Percentiles rank a stretch among this genome's conserved stretches.
Evolutionary conservation across 1,140 invertebrate species (phyloP).

Genomic region (Neodiprion pinetum): DNA sequence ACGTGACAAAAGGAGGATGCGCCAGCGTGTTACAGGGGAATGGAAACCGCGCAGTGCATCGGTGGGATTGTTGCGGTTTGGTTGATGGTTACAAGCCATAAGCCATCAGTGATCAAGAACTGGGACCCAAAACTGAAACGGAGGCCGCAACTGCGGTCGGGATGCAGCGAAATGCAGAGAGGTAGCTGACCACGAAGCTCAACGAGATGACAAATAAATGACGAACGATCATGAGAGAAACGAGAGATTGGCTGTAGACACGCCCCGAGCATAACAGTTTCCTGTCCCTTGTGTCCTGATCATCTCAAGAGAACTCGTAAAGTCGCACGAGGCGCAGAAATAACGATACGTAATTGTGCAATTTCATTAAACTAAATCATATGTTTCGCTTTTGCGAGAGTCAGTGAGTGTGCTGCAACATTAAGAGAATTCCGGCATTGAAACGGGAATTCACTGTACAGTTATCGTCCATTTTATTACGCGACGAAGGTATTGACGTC

Average conservation of each 20-base stretch:
- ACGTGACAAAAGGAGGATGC: neutral
- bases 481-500: neutral
- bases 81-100: neutral
- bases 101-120: neutral
- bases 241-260: neutral
- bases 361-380: too few relatives aligned
- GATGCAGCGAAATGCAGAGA: neutral
- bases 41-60: neutral
- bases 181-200: neutral
- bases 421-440: neutral
- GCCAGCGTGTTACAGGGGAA: neutral
- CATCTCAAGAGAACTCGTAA: neutral
- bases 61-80: neutral
- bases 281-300: neutral
- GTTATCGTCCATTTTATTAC: neutral
- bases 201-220: slow-evolving; percentile 3
- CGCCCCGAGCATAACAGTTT: neutral
- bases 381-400: too few relatives aligned
- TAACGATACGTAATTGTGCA: too few relatives aligned
- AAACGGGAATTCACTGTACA: neutral
- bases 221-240: neutral
- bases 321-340: neutral
- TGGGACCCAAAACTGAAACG: neutral
- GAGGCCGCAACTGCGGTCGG: neutral
- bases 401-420: too few relatives aligned